Evolutionary conservation across 2,797 vertebrate species (phyloP), one percentile per base, ranked within the genome.

Genomic region (Bradypus variegatus): DNA sequence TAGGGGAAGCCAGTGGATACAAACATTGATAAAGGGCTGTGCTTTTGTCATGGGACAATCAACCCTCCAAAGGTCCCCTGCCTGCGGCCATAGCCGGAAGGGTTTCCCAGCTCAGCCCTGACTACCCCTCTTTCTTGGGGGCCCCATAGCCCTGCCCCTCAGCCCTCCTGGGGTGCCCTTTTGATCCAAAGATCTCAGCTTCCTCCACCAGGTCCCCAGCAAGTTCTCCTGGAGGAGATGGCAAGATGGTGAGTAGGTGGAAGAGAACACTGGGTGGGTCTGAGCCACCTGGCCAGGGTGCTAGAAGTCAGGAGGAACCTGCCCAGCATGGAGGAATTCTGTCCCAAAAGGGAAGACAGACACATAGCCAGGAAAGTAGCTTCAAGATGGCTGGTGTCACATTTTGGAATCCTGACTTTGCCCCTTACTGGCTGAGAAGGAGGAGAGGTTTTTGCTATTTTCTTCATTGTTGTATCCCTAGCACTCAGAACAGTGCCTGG

Each of bases 371-470:
- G 80, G 41, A 48, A 72, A 27, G 58, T 13, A 29, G 21, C 23
- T 41, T 53, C 31, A 16, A 18, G 69, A 0, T 9, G 25, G 55
- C 36, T 0, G 10, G 48, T 1, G 0, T 25, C 65, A 6, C 2
- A 2, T n/a, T 13, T 2, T 31, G 75, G 55, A 48, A 60, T 69
- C 84, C 75, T 13, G 21, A 48, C 79, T 89, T 38, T 65, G 86
- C 33, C 11, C 6, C 7, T 2, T 12, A 0, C 11, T 36, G 33
- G 3, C 64, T 58, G 73, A 80, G 80, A 41, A 45, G n/a, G 70
- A 29, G 12, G n/a, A 36, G 41, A 29, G 45, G 50, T 3, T 3
- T 5, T 50, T 8, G 31, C 27, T 36, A 0, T 58, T 38, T 23
- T 18, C 21, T 60, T 91, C 77, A 27, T 33, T 0, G 0, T 5